Evolutionary conservation across 2,113 vertebrate genomes (phyloP), one percentile per base, ranked within the genome.

Genomic region (Ariopsis seemanni): DNA sequence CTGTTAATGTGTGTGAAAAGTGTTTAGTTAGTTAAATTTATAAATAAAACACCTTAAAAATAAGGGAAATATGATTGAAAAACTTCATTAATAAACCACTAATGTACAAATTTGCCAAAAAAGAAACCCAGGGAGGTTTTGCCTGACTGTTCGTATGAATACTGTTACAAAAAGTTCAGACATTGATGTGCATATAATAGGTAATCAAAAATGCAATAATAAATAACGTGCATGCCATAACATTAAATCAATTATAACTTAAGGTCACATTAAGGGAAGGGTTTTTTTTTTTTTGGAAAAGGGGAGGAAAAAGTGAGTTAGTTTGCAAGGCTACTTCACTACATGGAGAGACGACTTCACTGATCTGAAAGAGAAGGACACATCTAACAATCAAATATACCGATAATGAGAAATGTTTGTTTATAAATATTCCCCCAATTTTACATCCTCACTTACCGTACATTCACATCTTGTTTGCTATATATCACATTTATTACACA

Each of bases 401-500:
- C 22, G 42, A 25, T 48, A 12, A 42, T 75, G 18, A 48, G 71
- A 48, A 42, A 48, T 8, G 1, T 74, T 74, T 9, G 1, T 48
- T 74, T 27, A 65, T 71, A 1, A 7, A 30, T 3, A 9, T 50
- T 48, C 3, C 9, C 18, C 2, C 2, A 27, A 15, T 55, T 55
- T n/a, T 14, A 78, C 25, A 2, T 80, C 18, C 12, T 14, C n/a
- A 30, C 25, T 30, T 30, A n/a, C n/a, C n/a, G n/a, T n/a, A 18
- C 7, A n/a, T 65, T 65, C 27, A 2, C 4, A n/a, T 78, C 75
- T 18, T 4, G 18, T n/a, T 18, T 34, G 57, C 50, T 25, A 34
- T 52, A 52, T 65, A 53, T 80, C 62, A 63, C 22, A 53, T 42
- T 14, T 89, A 84, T 71, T 91, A 53, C 11, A 10, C 81, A 85